phyloP scores from a whole-genome alignment of 37 sponge, comb jelly and placozoan genomes.

The Chondrilla cf. caribensis region DNA sequence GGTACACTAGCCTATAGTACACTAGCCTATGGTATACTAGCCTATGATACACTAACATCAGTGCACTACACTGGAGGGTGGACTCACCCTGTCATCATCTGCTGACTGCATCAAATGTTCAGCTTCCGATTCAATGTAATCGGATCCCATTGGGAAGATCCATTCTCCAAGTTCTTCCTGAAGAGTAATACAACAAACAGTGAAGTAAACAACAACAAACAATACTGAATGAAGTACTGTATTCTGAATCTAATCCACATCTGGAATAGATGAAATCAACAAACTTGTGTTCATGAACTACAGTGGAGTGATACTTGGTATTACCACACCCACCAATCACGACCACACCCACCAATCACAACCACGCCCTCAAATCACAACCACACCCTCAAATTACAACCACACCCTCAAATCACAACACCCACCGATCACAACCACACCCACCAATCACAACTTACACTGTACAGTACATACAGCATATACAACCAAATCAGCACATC shows the following conservation, averaged over 20 bases:
- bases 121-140: constrained; percentile 88
- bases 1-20: background rate
- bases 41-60: background rate
- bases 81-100: constrained; percentile 69
- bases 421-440: too few relatives aligned
- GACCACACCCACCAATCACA: too few relatives aligned
- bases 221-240: background rate
- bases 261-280: too few relatives aligned
- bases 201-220: background rate
- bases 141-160: constrained; percentile 72
- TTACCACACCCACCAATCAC: too few relatives aligned
- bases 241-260: background rate
- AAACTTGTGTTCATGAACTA: too few relatives aligned
- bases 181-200: background rate
- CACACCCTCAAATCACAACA: too few relatives aligned
- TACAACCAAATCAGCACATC: too few relatives aligned
- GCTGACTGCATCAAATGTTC: constrained; percentile 85
- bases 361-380: too few relatives aligned
- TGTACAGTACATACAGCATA: too few relatives aligned
- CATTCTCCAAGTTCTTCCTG: constrained; percentile 70
- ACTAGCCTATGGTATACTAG: background rate
- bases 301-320: too few relatives aligned
- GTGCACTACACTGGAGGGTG: background rate
- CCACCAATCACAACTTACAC: too few relatives aligned
- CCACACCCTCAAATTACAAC: too few relatives aligned